Percentiles rank a stretch among this genome's conserved stretches.
These are phyloP conservation scores for Saguinus midas DNA, from an alignment of 2,113 vertebrate genomes.

Conservation along the genomic window DNA sequence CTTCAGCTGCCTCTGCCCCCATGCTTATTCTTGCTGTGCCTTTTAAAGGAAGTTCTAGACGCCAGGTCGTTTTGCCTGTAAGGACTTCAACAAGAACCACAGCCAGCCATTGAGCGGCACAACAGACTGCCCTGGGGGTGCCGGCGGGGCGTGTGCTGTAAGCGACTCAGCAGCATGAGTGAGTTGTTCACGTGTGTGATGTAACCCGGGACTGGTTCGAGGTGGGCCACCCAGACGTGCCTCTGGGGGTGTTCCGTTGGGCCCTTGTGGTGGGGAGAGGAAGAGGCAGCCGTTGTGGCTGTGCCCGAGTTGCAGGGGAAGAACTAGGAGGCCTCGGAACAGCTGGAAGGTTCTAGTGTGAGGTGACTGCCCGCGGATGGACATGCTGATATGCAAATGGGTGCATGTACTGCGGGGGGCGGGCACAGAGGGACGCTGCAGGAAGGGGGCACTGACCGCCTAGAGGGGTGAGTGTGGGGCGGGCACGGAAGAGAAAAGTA, in stretches of 20 bases:
- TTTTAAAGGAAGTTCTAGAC: neutral
- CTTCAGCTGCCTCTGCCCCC: neutral
- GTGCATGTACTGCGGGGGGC: rapidly evolving
- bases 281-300: rapidly evolving
- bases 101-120: rapidly evolving
- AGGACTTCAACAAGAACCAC: neutral
- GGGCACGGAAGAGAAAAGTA: neutral
- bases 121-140: neutral
- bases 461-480: too few species aligned
- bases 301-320: rapidly evolving
- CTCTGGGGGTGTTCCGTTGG: neutral
- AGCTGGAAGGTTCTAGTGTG: neutral
- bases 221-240: neutral
- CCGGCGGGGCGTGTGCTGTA: neutral
- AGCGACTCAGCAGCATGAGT: neutral
- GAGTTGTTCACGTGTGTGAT: neutral
- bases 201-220: rapidly evolving
- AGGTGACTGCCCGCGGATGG: rapidly evolving
- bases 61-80: neutral
- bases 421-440: too few species aligned
- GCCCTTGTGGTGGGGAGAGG: neutral
- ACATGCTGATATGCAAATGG: neutral
- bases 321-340: neutral
- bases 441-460: too few species aligned
- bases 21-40: rapidly evolving